Evolutionary conservation across 2,888 invertebrate species (phyloP).

Genomic region (Drosophila barbarae): DNA sequence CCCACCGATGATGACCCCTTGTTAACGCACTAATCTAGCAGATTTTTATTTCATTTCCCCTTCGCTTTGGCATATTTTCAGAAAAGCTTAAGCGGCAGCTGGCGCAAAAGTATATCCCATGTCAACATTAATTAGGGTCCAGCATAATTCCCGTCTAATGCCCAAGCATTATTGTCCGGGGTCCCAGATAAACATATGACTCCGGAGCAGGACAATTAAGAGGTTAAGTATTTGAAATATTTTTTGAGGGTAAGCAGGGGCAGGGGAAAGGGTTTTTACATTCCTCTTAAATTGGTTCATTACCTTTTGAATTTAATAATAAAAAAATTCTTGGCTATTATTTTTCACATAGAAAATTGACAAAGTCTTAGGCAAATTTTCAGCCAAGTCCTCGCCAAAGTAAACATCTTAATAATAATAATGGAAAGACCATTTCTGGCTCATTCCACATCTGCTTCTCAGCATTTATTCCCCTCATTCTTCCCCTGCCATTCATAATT

Average conservation of each 20-base stretch:
- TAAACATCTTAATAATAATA: constrained; percentile 68
- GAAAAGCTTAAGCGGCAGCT: constrained; percentile 20
- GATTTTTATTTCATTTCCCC: constrained; percentile 36
- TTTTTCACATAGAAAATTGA: constrained; percentile 2
- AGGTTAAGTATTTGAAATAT: constrained; percentile 30
- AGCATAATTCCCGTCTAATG: constrained; percentile 60
- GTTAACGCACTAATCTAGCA: constrained; percentile 67
- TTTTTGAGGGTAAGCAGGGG: not conserved
- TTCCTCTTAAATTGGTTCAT: not conserved
- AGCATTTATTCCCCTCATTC: constrained; percentile 13
- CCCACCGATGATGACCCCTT: constrained; percentile 55
- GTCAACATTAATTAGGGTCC: constrained; percentile 73
- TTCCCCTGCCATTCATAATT: constrained; percentile 45
- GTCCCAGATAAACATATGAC: constrained; percentile 48
- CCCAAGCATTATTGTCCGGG: constrained; percentile 36
- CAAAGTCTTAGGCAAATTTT: constrained; percentile 40
- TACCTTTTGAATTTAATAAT: not conserved
- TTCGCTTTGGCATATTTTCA: constrained; percentile 54
- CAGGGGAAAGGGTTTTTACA: not conserved
- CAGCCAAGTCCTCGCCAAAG: constrained; percentile 31
- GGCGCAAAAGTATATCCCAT: constrained; percentile 54
- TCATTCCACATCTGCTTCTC: constrained; percentile 37
- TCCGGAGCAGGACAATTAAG: constrained; percentile 10
- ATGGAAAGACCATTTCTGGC: constrained; percentile 54
- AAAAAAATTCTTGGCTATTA: not conserved